Evolutionary conservation across 2,888 invertebrate species (phyloP).

Genomic region (Sisyra nigra): DNA sequence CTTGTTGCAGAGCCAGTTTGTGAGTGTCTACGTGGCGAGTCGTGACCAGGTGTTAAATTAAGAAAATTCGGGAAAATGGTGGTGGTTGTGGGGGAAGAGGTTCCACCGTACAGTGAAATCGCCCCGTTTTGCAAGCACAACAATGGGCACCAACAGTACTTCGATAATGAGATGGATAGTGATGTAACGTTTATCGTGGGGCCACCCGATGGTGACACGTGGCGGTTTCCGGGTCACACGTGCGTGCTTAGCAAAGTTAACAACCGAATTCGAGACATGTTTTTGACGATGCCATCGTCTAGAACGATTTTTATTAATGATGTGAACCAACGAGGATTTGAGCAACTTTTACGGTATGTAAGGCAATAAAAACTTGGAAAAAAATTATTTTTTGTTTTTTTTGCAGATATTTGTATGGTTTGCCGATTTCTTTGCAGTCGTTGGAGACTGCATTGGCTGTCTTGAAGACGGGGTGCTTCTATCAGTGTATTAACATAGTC

Average conservation of each 20-base stretch:
- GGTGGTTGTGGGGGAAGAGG: too few species aligned
- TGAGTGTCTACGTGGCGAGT: too few species aligned
- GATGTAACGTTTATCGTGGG: conserved; percentile 3
- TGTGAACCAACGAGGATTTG: conserved; percentile 4
- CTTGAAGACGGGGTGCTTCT: not conserved
- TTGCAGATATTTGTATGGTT: conserved; percentile 4
- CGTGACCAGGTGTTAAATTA: too few species aligned
- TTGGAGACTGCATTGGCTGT: conserved; percentile 1
- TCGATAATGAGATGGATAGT: conserved; percentile 5
- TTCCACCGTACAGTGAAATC: too few species aligned
- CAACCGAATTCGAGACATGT: not conserved
- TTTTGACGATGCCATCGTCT: not conserved
- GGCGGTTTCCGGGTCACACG: conserved; percentile 5
- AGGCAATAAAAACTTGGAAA: not conserved
- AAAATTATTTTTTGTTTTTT: not conserved
- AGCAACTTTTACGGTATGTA: not conserved
- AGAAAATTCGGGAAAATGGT: too few species aligned
- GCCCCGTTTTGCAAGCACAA: too few species aligned
- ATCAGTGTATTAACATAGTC: not conserved
- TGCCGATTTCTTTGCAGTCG: not conserved
- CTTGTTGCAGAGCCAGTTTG: too few species aligned
- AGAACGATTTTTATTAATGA: conserved; percentile 1
- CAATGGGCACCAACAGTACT: not conserved
- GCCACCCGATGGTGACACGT: conserved; percentile 4
- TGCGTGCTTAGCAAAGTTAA: not conserved